Evolutionary conservation across 2,888 invertebrate species (phyloP).

Genomic region (Macrophya annulata): DNA sequence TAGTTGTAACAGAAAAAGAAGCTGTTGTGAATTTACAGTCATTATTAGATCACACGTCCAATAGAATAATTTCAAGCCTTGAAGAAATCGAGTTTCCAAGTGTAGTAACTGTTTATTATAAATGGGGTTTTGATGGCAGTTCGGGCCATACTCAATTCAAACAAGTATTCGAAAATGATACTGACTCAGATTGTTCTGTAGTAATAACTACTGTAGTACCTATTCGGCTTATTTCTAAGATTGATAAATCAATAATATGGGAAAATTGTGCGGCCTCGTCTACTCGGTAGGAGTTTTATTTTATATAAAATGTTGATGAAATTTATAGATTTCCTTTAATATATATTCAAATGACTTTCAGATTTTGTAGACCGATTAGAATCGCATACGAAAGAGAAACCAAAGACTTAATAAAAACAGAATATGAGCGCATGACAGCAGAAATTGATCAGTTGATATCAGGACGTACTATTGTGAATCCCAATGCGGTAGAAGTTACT

Average conservation of each 20-base stretch:
- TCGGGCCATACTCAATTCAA: background rate
- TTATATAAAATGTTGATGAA: too few species aligned
- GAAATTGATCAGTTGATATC: background rate
- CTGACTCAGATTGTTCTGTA: background rate
- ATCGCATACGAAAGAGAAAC: conserved; percentile 2
- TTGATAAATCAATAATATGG: background rate
- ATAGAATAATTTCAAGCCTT: background rate
- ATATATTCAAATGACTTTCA: too few species aligned
- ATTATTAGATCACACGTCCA: background rate
- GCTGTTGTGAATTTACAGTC: conserved; percentile 2
- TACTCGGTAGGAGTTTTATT: too few species aligned
- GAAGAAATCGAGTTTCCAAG: background rate
- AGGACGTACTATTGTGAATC: too few species aligned
- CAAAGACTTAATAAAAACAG: background rate
- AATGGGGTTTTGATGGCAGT: conserved; percentile 21
- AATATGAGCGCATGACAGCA: background rate
- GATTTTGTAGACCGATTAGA: background rate
- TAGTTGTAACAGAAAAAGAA: background rate
- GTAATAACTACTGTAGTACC: conserved; percentile 7
- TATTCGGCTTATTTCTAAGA: background rate
- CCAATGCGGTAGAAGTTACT: background rate
- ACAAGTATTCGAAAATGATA: background rate
- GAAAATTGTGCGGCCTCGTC: background rate
- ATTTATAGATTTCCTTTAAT: background rate
- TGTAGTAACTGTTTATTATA: background rate